Evolutionary conservation across 2,113 vertebrate genomes (phyloP), one percentile per base, ranked within the genome.

Genomic region (Daphoenositta chrysoptera): DNA sequence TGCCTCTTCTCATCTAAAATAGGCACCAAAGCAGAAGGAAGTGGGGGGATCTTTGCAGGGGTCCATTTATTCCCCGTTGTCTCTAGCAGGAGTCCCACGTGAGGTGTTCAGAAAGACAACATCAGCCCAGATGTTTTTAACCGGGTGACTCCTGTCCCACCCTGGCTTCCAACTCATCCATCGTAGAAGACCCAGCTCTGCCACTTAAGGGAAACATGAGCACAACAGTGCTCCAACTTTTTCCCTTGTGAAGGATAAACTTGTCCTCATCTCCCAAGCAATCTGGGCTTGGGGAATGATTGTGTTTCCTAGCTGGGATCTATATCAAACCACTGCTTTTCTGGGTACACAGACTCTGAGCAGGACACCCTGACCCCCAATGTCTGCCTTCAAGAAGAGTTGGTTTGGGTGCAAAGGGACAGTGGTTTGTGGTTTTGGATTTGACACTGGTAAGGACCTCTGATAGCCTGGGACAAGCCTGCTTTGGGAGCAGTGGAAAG

Each of bases 271-370:
- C 16, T 51, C 42, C 24, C 15, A 18, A 2, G 13, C 14, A 54
- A 13, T 54, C 18, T 27, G 18, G 47, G 6, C 6, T 73, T 63
- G 44, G 21, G 50, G 37, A 65, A 42, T 20, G 45, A 9, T 13
- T 42, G 48, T 40, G 13, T 87, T 75, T 88, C 42, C 22, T 16
- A 16, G 15, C 31, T 51, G 51, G 31, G 50, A 28, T 48, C n/a
- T 56, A 0, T 24, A 51, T 5, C 57, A 68, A 47, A 18, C 6
- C 6, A 0, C 3, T 30, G 3, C 15, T 6, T 17, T 53, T 48
- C 23, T 75, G 50, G 33, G 13, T 45, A 15, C 14, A 18, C 2
- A 39, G 42, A 17, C 66, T 58, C 82, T 45, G 56, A 82, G 18
- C 30, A 18, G 44, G 15, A 51, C 7, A 18, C 6, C 6, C 21